Evolutionary conservation across 2,888 invertebrate genomes (phyloP).

Genomic region (Acleris cristana): DNA sequence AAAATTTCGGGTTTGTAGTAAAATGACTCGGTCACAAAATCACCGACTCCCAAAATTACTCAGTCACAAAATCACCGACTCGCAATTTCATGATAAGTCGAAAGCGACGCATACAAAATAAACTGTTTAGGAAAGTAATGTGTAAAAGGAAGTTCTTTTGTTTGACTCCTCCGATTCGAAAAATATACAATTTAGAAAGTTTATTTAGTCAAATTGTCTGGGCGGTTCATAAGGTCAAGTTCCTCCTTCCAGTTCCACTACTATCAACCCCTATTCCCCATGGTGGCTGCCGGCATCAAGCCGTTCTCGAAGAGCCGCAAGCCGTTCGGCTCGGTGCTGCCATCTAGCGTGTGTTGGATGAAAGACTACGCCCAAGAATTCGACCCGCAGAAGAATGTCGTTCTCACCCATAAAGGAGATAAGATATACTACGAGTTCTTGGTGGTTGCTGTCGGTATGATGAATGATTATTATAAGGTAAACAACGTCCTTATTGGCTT

Average conservation of each 20-base stretch:
- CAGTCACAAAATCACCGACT: too few relatives aligned
- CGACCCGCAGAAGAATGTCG: constrained; percentile 88
- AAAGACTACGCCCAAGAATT: constrained; percentile 88
- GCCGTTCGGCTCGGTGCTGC: constrained; percentile 87
- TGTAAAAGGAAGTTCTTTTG: too few relatives aligned
- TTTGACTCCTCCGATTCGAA: too few relatives aligned
- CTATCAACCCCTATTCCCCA: constrained; percentile 96
- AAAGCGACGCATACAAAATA: too few relatives aligned
- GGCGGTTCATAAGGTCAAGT: not conserved
- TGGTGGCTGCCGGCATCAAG: constrained; percentile 95
- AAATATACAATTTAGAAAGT: too few relatives aligned
- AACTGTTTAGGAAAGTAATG: too few relatives aligned
- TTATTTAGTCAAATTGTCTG: not conserved
- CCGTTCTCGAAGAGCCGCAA: constrained; percentile 85
- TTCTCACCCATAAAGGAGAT: constrained; percentile 87
- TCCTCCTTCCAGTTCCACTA: constrained; percentile 87
- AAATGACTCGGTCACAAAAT: too few relatives aligned
- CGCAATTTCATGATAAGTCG: too few relatives aligned
- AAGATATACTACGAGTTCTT: constrained; percentile 91
- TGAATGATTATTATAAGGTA: constrained; percentile 92
- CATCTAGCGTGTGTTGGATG: constrained; percentile 90
- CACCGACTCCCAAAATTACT: too few relatives aligned
- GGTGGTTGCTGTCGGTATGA: constrained; percentile 92
- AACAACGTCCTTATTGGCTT: not conserved
- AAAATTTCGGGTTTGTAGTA: too few relatives aligned